phyloP scores from a whole-genome alignment of 2,113 vertebrate genomes.

The Oncorhynchus masou region DNA sequence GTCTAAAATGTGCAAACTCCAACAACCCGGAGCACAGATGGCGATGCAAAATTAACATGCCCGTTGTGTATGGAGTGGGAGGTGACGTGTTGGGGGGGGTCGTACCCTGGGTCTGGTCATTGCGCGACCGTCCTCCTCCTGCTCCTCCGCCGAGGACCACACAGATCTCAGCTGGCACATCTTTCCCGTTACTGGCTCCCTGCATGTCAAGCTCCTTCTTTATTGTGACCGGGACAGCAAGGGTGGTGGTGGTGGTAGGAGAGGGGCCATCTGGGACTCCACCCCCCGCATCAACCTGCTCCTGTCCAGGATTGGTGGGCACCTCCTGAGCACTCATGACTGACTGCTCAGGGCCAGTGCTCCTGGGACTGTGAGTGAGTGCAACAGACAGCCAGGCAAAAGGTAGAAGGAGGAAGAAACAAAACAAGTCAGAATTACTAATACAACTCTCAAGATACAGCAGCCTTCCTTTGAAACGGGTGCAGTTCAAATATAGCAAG shows the following conservation, averaged over 20 bases:
- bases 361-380: conserved; percentile 33
- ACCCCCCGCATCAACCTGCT: conserved; percentile 52
- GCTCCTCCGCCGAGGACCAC: conserved; percentile 82
- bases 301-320: conserved; percentile 48
- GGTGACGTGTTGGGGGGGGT: conserved; percentile 16
- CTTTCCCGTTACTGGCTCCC: conserved; percentile 79
- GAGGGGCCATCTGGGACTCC: conserved; percentile 61
- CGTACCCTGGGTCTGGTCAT: conserved; percentile 91
- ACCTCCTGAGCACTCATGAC: conserved; percentile 74
- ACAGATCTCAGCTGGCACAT: conserved; percentile 91
- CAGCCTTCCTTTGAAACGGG: neutral
- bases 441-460: neutral
- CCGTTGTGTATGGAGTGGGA: conserved; percentile 30
- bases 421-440: neutral
- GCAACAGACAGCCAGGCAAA: neutral
- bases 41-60: neutral
- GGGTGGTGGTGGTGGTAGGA: conserved; percentile 60
- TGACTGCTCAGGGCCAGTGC: conserved; percentile 59
- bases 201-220: conserved; percentile 80
- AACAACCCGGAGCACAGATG: neutral
- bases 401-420: neutral
- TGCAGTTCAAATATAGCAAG: neutral
- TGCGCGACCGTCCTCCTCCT: conserved; percentile 74
- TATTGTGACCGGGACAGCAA: conserved; percentile 72
- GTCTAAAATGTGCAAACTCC: too few relatives aligned